A percentile compares a stretch with the other conserved stretches of the same genome.
Conservation (phyloP, 2,888 invertebrate species). For the Boloria euphrosyne region DNA sequence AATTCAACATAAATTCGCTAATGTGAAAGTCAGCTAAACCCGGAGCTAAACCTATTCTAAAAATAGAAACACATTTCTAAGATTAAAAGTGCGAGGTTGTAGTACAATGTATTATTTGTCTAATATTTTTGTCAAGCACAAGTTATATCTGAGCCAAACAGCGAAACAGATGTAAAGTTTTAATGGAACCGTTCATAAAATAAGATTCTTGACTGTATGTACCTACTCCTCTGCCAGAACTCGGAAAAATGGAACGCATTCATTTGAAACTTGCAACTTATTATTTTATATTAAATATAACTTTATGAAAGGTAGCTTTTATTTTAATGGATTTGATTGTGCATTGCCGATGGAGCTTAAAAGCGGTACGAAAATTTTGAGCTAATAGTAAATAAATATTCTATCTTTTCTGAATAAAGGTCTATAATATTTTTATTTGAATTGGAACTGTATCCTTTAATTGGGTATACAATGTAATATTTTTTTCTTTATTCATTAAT, state of each 20-base stretch:
- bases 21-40: neutral
- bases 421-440: no score
- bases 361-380: no score
- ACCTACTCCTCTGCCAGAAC: slow-evolving; percentile 18
- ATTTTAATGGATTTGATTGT: no score
- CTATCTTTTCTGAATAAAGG: no score
- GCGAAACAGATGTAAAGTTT: slow-evolving; percentile 23
- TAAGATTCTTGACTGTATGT: slow-evolving; percentile 13
- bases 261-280: slow-evolving; percentile 15
- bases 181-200: slow-evolving; percentile 24
- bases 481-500: no score
- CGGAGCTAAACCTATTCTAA: slow-evolving; percentile 2
- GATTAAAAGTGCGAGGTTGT: slow-evolving; percentile 11
- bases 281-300: slow-evolving; percentile 4
- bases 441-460: no score
- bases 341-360: no score
- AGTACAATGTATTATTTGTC: slow-evolving; percentile 6
- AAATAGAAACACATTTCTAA: slow-evolving; percentile 11
- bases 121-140: slow-evolving; percentile 10
- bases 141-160: slow-evolving; percentile 8
- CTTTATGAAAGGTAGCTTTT: neutral
- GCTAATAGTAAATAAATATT: no score
- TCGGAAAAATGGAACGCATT: slow-evolving; percentile 20
- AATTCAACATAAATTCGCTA: slow-evolving; percentile 3
- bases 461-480: no score